A percentile compares a stretch with the other conserved stretches of the same genome.
phyloP scores from a whole-genome alignment of 2,113 vertebrate species.

The Eurystomus gularis region DNA sequence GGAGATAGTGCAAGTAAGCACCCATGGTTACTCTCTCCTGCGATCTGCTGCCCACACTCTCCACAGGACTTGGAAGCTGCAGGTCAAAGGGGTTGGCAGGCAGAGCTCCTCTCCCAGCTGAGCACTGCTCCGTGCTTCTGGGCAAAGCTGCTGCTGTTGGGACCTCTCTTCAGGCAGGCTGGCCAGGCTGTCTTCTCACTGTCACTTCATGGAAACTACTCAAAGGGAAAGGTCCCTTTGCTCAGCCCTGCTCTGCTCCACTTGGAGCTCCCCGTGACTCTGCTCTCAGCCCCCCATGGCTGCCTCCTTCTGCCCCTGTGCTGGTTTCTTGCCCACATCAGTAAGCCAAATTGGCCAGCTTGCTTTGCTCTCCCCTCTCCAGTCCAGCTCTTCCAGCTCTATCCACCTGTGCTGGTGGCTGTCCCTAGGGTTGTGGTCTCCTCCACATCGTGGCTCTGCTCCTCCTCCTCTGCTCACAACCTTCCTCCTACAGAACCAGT shows the following conservation, averaged over 20 bases:
- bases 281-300: rapidly evolving
- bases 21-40: neutral
- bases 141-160: neutral
- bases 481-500: constrained; percentile 63
- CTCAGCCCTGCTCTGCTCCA: neutral
- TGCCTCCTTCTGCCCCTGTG: neutral
- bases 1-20: neutral
- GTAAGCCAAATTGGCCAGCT: rapidly evolving
- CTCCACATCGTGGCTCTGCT: neutral
- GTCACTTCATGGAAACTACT: neutral
- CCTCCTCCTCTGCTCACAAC: constrained; percentile 24
- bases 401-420: neutral
- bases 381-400: neutral
- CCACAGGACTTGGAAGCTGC: neutral
- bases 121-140: neutral
- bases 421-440: neutral
- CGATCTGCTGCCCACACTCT: neutral
- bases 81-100: neutral
- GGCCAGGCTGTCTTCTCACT: neutral
- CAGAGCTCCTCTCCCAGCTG: neutral
- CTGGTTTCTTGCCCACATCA: neutral
- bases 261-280: neutral
- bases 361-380: neutral
- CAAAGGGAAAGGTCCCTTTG: neutral
- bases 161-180: neutral